Evolutionary conservation across 2,888 invertebrate genomes (phyloP), one percentile per base, ranked within the genome.

Genomic region (Crepidodera aurea): DNA sequence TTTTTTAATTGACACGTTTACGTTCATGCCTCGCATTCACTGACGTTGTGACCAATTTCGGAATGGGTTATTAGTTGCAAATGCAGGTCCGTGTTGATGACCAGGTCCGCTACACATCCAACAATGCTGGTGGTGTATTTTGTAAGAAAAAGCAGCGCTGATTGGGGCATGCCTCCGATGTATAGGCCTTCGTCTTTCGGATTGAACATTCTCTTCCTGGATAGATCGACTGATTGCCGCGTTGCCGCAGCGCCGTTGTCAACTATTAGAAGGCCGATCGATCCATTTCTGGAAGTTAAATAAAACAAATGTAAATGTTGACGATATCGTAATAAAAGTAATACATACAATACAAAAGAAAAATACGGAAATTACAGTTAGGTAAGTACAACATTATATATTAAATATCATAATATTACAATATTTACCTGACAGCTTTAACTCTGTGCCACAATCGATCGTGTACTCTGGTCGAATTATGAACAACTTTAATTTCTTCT

Each of bases 381-480:
- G n/a, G n/a, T n/a, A n/a, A n/a, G n/a, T n/a, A n/a, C n/a, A n/a
- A n/a, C n/a, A n/a, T n/a, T n/a, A n/a, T n/a, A n/a, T n/a, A n/a
- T n/a, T n/a, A n/a, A n/a, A n/a, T n/a, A n/a, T n/a, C n/a, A n/a
- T n/a, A n/a, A n/a, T n/a, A n/a, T n/a, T n/a, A n/a, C n/a, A n/a
- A n/a, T n/a, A n/a, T 77, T 79, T 79, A 92, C 92, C 92, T 88
- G 70, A 89, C 87, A 37, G 90, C 89, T 76, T 88, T 85, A 64
- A 92, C 86, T 65, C 89, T 84, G 81, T 93, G 93, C 93, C 93
- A 94, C 54, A 92, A 84, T 39, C 95, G 95, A 79, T 97, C 96
- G 81, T 94, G 92, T 34, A 97, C 89, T 78, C 89, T 88, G 8
- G 93, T 91, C 72, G 87, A 86, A 81, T 96, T 96, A 73, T 94